phyloP scores from a whole-genome alignment of 2,888 invertebrate species.

The Papilio demoleus region DNA sequence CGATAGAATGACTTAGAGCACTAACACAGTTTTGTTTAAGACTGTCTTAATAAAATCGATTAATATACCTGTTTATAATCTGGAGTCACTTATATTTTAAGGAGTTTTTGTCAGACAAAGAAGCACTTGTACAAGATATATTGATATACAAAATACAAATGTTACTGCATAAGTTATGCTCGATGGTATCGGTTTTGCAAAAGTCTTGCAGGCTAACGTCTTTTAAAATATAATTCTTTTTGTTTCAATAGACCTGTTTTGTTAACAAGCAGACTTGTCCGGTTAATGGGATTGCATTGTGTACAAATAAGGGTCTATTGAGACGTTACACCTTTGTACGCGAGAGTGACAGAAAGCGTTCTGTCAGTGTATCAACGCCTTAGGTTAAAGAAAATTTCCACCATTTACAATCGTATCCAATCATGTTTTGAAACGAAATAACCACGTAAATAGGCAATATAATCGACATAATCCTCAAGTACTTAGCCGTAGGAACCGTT shows the following conservation, averaged over 20 bases:
- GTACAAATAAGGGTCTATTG: conserved; percentile 57
- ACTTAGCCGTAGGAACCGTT: conserved; percentile 44
- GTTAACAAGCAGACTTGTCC: conserved; percentile 42
- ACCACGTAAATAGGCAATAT: conserved; percentile 58
- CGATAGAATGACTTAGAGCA: background rate
- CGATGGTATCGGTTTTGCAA: background rate
- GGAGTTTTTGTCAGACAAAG: no score
- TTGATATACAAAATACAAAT: background rate
- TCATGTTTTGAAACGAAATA: conserved; percentile 61
- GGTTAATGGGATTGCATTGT: conserved; percentile 53
- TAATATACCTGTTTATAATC: no score
- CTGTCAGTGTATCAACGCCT: conserved; percentile 48
- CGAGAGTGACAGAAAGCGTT: conserved; percentile 63
- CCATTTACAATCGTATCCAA: conserved; percentile 57
- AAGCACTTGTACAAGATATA: background rate
- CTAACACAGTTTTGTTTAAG: no score
- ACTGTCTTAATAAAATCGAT: no score
- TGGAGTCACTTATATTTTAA: no score
- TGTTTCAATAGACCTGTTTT: conserved; percentile 27
- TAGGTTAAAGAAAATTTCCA: conserved; percentile 58
- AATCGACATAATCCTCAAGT: conserved; percentile 50
- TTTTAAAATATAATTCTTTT: conserved; percentile 4
- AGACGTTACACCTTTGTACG: conserved; percentile 60
- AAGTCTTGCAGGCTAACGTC: background rate
- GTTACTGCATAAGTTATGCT: background rate